Evolutionary conservation across 1,140 invertebrate genomes (phyloP).

Genomic region (Bradynema listronoti): DNA sequence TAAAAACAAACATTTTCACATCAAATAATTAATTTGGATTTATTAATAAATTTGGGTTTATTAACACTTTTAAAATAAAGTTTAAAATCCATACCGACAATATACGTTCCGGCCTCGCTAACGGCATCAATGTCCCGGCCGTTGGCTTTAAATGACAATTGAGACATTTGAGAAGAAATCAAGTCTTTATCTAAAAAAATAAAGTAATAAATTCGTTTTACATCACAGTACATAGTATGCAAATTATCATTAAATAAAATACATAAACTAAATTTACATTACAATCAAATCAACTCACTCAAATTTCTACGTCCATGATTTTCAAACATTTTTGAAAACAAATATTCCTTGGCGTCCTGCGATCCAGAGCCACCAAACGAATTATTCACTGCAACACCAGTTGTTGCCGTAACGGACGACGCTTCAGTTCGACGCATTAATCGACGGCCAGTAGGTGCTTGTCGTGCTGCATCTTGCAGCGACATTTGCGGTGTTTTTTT

Average conservation of each 20-base stretch:
- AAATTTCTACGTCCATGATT: too few species aligned
- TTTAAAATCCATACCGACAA: conserved; percentile 17
- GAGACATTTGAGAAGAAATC: too few species aligned
- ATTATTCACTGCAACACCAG: not conserved
- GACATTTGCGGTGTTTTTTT: conserved; percentile 13
- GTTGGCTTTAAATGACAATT: conserved; percentile 6
- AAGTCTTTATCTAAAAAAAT: too few species aligned
- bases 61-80: too few species aligned
- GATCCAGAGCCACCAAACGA: conserved; percentile 14
- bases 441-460: conserved; percentile 28
- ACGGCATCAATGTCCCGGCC: conserved; percentile 32
- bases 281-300: too few species aligned
- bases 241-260: too few species aligned
- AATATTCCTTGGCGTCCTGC: conserved; percentile 41
- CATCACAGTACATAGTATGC: too few species aligned
- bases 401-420: not conserved
- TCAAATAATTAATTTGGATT: too few species aligned
- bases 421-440: conserved; percentile 18
- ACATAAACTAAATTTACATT: too few species aligned
- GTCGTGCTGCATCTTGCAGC: conserved; percentile 33
- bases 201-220: too few species aligned
- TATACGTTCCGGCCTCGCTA: conserved; percentile 43
- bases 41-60: too few species aligned
- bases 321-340: conserved; percentile 42
- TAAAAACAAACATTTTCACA: too few species aligned